A percentile compares a stretch with the other conserved stretches of the same genome.
phyloP scores from a whole-genome alignment of 2,888 invertebrate genomes.

The Caenorhabditis sp. region DNA sequence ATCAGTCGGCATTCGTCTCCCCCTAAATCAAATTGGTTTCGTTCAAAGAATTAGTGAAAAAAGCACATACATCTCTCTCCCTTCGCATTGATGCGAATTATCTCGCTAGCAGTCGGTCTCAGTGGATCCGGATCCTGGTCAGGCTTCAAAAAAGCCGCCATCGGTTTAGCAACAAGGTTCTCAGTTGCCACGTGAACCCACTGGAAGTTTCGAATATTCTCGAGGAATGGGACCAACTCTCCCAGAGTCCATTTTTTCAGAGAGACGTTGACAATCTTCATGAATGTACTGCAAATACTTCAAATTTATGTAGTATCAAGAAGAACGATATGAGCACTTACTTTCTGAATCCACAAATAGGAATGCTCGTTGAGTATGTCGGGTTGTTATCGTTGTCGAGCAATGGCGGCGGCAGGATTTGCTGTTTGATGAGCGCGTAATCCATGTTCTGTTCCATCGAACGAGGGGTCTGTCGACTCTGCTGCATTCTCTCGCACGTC shows the following conservation, averaged over 20 bases:
- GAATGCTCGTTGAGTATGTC: not conserved
- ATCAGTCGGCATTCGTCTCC: conserved; percentile 45
- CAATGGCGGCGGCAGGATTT: conserved; percentile 11
- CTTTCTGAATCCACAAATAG: not conserved
- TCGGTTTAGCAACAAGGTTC: conserved; percentile 4
- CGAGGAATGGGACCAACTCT: conserved; percentile 17
- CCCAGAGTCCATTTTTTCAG: conserved; percentile 7
- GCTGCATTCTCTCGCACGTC: conserved; percentile 23
- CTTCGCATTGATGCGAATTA: conserved; percentile 20
- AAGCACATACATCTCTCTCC: conserved; percentile 40
- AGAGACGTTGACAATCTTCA: not conserved
- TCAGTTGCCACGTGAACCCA: conserved; percentile 59
- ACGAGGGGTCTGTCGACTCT: conserved; percentile 33
- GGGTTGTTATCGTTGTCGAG: conserved; percentile 20
- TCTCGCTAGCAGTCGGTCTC: conserved; percentile 27
- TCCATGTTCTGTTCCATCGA: conserved; percentile 26
- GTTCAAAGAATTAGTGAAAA: not conserved
- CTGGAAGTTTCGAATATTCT: conserved; percentile 29
- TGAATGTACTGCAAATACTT: not conserved
- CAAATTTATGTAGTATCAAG: not conserved
- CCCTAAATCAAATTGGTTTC: conserved; percentile 21
- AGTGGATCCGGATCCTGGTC: not conserved
- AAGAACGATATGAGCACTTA: not conserved
- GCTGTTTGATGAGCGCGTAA: conserved; percentile 28
- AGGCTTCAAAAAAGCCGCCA: not conserved